Base-by-base conservation (phyloP, 2,888 invertebrate species). In the Ischnura elegans region DNA sequence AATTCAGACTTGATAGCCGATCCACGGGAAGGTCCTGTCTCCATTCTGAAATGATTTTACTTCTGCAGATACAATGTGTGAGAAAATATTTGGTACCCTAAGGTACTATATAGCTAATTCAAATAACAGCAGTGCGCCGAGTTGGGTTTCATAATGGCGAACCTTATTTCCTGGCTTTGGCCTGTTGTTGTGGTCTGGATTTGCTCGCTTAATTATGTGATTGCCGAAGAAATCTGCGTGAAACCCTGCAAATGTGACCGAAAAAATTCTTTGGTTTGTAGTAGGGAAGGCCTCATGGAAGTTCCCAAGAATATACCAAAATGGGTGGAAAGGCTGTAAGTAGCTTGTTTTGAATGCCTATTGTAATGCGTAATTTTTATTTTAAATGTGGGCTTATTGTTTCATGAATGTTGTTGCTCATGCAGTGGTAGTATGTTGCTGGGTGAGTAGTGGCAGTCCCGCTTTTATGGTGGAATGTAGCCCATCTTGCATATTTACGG, bases 251-350 rank as follows among this genome's bases (percentile, higher is more conserved):
- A 96, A 95, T 98, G 98, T 96, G 76, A 76, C 25, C 96, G 98
- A 95, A 97, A 97, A 95, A 96, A 97, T 95, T 97, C 97, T 96
- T 97, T 98, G 94, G 98, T 98, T 96, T 98, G 98, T 96, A 97
- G 97, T 95, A 97, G 97, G 95, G 97, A 97, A 95, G 97, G 97
- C 96, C 97, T 98, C 95, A 96, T 96, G 95, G 96, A 97, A 95
- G 97, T 98, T 96, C 98, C 98, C 95, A 96, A 95, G 94, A 96
- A 97, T 96, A 96, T 98, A 95, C 98, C 98, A 94, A 96, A 96
- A 96, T 98, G 98, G 98, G 97, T 97, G 96, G 97, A 97, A 96
- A 97, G 97, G 95, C 97, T 98, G 97, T 98, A 97, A 97, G 97
- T 97, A 95, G 93, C 93, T 90, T 94, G 93, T 90, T 93, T 87